Evolutionary conservation across 2,113 vertebrate species (phyloP).

Genomic region (Petromus typicus): DNA sequence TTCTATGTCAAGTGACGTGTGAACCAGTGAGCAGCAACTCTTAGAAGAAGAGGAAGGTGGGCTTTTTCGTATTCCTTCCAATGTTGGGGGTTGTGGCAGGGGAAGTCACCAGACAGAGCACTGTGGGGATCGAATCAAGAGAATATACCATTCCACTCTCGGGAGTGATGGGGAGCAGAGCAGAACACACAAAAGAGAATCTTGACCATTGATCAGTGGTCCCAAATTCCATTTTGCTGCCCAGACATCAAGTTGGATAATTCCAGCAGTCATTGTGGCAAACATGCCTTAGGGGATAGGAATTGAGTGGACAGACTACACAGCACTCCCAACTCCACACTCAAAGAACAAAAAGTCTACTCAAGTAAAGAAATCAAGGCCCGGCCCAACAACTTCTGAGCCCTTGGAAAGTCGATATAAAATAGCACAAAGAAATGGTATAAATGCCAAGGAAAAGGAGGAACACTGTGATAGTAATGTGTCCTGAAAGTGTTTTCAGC

Average conservation of each 20-base stretch:
- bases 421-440: neutral
- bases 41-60: neutral
- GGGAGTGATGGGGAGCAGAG: neutral
- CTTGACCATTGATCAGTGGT: neutral
- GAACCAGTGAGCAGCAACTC: neutral
- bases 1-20: neutral
- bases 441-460: neutral
- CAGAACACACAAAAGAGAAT: neutral
- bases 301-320: neutral
- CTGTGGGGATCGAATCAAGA: neutral
- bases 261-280: neutral
- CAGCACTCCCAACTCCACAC: neutral
- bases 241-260: neutral
- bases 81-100: rapidly evolving
- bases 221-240: neutral
- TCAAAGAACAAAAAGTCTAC: neutral
- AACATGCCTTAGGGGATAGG: neutral
- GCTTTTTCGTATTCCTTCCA: neutral
- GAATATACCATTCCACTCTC: neutral
- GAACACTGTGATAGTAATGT: neutral
- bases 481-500: neutral
- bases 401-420: neutral
- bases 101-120: neutral
- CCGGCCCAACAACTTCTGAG: neutral
- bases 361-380: neutral